A percentile compares a stretch with the other conserved stretches of the same genome.
These are phyloP conservation scores for Pharmacophagus antenor DNA, from an alignment of 2,888 invertebrate species.

Conservation along the genomic window DNA sequence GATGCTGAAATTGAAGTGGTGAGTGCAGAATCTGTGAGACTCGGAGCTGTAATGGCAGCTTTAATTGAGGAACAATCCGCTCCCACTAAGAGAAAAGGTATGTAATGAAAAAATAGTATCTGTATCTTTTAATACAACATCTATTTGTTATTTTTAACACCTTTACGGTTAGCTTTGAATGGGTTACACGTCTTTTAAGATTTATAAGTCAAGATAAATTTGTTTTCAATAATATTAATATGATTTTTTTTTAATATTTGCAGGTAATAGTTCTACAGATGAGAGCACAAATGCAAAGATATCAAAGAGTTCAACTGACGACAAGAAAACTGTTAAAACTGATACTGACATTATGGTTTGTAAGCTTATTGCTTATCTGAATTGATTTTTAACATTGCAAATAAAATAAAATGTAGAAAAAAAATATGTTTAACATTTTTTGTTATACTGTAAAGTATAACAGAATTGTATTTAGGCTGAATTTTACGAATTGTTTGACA, in stretches of 20 bases:
- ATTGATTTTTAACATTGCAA: too few species aligned
- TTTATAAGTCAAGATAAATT: too few species aligned
- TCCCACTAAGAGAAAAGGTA: constrained; percentile 71
- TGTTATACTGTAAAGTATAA: too few species aligned
- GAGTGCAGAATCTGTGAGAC: constrained; percentile 66
- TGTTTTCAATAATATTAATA: too few species aligned
- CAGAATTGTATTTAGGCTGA: too few species aligned
- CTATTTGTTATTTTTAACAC: too few species aligned
- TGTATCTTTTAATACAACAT: background rate
- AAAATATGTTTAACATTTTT: too few species aligned
- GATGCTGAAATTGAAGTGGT: constrained; percentile 67
- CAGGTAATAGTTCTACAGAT: constrained; percentile 59
- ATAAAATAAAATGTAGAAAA: too few species aligned
- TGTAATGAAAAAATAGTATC: background rate
- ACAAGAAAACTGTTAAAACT: constrained; percentile 81
- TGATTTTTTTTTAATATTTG: background rate
- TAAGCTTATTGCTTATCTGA: too few species aligned
- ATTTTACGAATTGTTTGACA: too few species aligned
- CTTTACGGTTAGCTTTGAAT: too few species aligned
- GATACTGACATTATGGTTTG: constrained; percentile 87
- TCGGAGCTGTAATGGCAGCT: constrained; percentile 66
- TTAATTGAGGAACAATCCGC: constrained; percentile 65
- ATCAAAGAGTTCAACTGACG: constrained; percentile 69
- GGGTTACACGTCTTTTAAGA: too few species aligned
- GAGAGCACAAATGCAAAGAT: constrained; percentile 64